phyloP scores from a whole-genome alignment of 2,113 vertebrate genomes.

The Alouatta palliata region DNA sequence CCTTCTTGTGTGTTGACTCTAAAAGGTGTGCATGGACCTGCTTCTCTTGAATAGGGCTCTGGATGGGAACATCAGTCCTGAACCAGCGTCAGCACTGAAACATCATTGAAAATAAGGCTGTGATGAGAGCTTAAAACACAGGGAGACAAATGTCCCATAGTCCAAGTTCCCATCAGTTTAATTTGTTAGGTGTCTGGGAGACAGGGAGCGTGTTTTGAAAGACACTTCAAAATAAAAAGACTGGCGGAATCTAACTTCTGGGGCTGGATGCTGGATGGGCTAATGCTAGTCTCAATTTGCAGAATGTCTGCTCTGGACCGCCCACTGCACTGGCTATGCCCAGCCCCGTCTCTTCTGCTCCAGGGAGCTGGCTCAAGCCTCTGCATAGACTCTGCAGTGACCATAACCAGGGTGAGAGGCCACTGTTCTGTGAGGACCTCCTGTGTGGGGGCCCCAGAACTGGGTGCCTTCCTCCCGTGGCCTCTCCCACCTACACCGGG shows the following conservation, averaged over 20 bases:
- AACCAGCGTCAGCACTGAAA: rapidly evolving
- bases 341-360: background rate
- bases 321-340: rapidly evolving
- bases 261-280: background rate
- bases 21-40: too few relatives aligned
- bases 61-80: rapidly evolving
- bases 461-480: background rate
- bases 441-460: rapidly evolving
- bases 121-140: too few relatives aligned
- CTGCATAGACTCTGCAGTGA: background rate
- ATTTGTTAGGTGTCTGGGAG: background rate
- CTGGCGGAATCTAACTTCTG: too few relatives aligned
- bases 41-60: too few relatives aligned
- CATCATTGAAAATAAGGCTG: background rate
- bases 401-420: too few relatives aligned
- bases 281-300: background rate
- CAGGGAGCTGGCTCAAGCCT: background rate
- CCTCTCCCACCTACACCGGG: rapidly evolving
- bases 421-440: rapidly evolving
- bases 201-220: background rate
- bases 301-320: background rate
- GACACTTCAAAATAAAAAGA: background rate
- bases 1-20: rapidly evolving
- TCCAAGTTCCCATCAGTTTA: background rate
- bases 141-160: rapidly evolving